Evolutionary conservation across 2,888 invertebrate species (phyloP).

Genomic region (Polydrusus tereticollis): DNA sequence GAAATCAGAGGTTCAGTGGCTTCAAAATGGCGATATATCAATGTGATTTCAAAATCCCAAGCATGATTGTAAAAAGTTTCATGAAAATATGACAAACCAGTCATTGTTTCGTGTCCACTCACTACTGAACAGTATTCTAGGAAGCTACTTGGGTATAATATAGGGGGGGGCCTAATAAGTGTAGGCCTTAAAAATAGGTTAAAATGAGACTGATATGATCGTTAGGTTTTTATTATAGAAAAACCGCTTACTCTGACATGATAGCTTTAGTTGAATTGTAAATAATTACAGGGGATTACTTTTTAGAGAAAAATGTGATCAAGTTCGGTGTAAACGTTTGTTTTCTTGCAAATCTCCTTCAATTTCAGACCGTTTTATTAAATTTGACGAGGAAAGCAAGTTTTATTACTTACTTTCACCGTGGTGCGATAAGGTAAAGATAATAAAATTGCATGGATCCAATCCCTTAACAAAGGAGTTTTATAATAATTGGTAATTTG

Average conservation of each 20-base stretch:
- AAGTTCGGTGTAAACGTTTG: slow-evolving; percentile 9
- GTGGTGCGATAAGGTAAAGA: background rate
- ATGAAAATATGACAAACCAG: slow-evolving; percentile 21
- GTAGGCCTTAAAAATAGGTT: slow-evolving; percentile 21
- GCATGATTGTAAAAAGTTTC: background rate
- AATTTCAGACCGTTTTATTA: background rate
- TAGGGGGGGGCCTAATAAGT: slow-evolving; percentile 6
- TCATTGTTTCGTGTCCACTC: slow-evolving; percentile 14
- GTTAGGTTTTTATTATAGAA: slow-evolving; percentile 33
- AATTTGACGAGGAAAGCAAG: background rate
- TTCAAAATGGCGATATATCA: background rate
- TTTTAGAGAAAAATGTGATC: slow-evolving; percentile 16
- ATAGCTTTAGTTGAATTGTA: slow-evolving; percentile 37
- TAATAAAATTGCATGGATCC: background rate
- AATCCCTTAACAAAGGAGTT: background rate
- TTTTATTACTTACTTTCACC: background rate
- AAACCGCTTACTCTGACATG: slow-evolving; percentile 38
- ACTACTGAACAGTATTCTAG: slow-evolving; percentile 7
- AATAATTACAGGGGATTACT: slow-evolving; percentile 3
- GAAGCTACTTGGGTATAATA: slow-evolving; percentile 18
- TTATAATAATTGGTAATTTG: background rate
- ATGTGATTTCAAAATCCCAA: slow-evolving; percentile 1
- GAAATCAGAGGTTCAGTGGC: background rate
- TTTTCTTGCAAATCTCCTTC: slow-evolving; percentile 1
- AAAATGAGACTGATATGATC: slow-evolving; percentile 44